Evolutionary conservation across 2,797 vertebrate species (phyloP).

Genomic region (Rhabdophis nuchalis): DNA sequence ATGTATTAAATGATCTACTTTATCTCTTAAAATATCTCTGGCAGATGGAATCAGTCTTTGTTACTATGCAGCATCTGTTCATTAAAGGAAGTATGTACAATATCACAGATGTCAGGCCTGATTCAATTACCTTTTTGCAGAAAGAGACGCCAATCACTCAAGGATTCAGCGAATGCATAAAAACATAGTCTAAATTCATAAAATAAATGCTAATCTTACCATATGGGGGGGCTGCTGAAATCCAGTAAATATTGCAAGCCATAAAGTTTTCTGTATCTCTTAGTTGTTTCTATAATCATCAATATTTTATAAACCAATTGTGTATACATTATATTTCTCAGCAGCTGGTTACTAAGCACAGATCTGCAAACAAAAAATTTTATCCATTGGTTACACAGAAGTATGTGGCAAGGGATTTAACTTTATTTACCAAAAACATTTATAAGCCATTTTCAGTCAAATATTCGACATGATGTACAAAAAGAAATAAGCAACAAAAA

Average conservation of each 20-base stretch:
- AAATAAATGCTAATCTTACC: neutral
- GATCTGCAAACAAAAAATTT: neutral
- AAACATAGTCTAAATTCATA: neutral
- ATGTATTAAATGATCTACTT: neutral
- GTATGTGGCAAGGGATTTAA: too few relatives aligned
- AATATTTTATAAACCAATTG: neutral
- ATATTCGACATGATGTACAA: neutral
- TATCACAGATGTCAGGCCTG: neutral
- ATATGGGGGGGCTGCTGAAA: neutral
- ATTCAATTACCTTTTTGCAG: neutral
- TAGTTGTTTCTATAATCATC: neutral
- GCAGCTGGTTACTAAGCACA: neutral
- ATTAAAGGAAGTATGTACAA: slow-evolving; percentile 22
- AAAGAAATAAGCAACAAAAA: neutral
- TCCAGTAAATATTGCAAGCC: neutral
- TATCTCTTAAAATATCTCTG: neutral
- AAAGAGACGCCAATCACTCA: neutral
- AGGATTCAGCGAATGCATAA: neutral
- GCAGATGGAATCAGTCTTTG: neutral
- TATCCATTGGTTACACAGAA: neutral
- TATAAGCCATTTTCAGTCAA: neutral
- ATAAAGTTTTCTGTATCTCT: neutral
- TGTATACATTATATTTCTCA: neutral
- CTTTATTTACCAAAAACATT: neutral
- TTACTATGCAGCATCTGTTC: slow-evolving; percentile 15